Base-by-base conservation (phyloP, 2,797 vertebrate species). In the Clarias pachynema region DNA sequence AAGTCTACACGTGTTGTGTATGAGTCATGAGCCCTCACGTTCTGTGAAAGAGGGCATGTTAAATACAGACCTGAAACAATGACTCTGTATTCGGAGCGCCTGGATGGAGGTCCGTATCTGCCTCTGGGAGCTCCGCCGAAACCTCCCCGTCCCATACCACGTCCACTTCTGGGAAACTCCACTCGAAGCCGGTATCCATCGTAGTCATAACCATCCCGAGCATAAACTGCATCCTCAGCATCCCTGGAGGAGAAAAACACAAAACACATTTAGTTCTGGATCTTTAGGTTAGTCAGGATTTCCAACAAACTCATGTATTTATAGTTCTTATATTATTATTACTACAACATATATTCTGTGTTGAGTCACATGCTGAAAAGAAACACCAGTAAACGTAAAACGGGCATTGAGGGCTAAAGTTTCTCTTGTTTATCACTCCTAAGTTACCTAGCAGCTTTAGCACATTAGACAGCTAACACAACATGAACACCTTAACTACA, bases 61-160 rank as follows among this genome's bases (percentile, higher is more conserved):
- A 5, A 22, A 75, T 0, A 72, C 88, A 89, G 86, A 98, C 97
- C 97, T 89, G 97, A 97, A 89, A 98, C 97, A 81, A 98, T 95
- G 88, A 98, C 97, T 93, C 97, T 95, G 92, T 97, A 97, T 91
- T 98, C 97, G 0, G 97, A 98, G 82, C 97, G 95, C 87, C 97
- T 96, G 87, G 96, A 97, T 1, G 97, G 97, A 69, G 97, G 97
- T 8, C 97, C 97, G 22, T 95, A 97, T 93, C 97, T 93, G 70
- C 97, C 96, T 77, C 96, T 93, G 7, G 95, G 94, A 2, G 94
- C 93, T 18, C 95, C 95, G 1, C 94, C 92, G 37, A 93, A 94
- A 0, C 94, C 94, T 9, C 95, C 94, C 91, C 95, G 93, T 0
- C 91, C 91, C 82, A 92, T 93, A 31, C 95, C 95, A 63, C 95